phyloP scores from a whole-genome alignment of 2,113 vertebrate genomes.

The Anser cygnoides region DNA sequence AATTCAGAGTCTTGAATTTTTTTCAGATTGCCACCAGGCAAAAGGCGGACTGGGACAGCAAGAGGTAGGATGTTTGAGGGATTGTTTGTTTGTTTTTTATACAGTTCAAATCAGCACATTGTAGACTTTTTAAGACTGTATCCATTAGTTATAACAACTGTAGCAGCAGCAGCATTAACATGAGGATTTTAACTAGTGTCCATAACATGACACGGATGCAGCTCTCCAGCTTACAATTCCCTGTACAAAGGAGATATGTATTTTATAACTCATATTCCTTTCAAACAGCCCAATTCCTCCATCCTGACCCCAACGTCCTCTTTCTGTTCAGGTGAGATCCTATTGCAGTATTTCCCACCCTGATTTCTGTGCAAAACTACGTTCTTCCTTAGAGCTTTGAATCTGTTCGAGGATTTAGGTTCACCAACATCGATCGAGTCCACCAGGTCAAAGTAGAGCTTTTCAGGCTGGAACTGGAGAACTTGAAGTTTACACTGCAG shows the following conservation, averaged over 20 bases:
- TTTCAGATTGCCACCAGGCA: background rate
- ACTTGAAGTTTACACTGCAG: background rate
- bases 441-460: background rate
- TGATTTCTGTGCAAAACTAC: background rate
- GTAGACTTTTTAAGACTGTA: background rate
- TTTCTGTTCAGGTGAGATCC: background rate
- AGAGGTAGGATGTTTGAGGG: background rate
- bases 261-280: background rate
- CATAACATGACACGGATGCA: background rate
- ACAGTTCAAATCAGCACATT: background rate
- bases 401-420: background rate
- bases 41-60: background rate
- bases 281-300: background rate
- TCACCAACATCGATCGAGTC: background rate
- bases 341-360: background rate
- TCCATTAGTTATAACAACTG: background rate
- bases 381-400: background rate
- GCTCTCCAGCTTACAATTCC: background rate
- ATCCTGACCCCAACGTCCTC: background rate
- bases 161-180: background rate
- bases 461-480: background rate
- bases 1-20: background rate
- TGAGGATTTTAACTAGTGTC: background rate
- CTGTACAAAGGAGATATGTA: background rate
- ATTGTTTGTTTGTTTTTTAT: background rate